phyloP scores from a whole-genome alignment of 2,797 vertebrate species.

The Todus mexicanus region DNA sequence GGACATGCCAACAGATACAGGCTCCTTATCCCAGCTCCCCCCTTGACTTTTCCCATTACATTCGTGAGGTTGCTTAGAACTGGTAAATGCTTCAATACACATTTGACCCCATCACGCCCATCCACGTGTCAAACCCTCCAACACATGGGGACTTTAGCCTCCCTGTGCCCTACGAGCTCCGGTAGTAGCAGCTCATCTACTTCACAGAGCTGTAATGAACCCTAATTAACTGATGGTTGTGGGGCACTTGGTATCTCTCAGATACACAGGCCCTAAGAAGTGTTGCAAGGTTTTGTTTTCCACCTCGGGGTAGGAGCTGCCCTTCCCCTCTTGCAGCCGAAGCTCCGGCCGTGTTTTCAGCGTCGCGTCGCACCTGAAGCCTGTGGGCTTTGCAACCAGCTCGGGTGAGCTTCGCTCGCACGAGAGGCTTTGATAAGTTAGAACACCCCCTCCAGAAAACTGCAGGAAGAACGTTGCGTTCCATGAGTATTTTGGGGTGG shows the following conservation, averaged over 20 bases:
- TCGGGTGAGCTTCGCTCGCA: rapidly evolving
- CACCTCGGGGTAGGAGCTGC: background rate
- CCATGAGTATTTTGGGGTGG: conserved; percentile 18
- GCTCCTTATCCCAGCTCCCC: background rate
- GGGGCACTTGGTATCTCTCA: background rate
- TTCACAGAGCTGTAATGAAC: background rate
- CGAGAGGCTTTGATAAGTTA: background rate
- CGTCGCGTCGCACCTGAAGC: background rate
- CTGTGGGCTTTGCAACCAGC: background rate
- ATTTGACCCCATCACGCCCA: background rate
- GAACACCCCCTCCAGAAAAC: conserved; percentile 4
- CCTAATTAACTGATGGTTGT: background rate
- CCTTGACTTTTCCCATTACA: background rate
- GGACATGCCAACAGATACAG: background rate
- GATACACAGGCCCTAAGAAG: background rate
- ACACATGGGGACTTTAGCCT: background rate
- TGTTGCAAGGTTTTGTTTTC: background rate
- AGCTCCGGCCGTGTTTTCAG: rapidly evolving
- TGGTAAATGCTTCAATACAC: background rate
- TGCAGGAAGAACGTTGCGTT: background rate
- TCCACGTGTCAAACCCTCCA: rapidly evolving
- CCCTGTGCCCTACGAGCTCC: rapidly evolving
- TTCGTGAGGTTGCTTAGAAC: background rate
- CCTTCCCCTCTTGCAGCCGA: rapidly evolving
- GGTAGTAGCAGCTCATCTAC: background rate